These are phyloP conservation scores for Rhabdophis nuchalis DNA, from an alignment of 2,797 vertebrate genomes.

Conservation along the genomic window DNA sequence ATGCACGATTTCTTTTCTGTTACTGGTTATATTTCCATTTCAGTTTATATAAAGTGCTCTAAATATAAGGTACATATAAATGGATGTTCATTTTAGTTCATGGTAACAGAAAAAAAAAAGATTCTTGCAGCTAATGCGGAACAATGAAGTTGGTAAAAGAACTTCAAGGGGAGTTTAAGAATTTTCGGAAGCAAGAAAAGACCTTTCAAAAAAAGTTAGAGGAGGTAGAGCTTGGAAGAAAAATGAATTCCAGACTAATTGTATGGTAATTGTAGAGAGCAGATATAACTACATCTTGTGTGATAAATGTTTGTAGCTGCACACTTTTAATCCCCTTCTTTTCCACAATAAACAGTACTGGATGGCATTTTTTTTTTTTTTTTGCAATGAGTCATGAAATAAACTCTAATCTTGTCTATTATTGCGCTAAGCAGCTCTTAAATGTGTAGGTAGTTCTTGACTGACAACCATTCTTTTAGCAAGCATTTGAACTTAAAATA, in stretches of 20 bases:
- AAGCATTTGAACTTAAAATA: neutral
- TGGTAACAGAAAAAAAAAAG: conserved; percentile 49
- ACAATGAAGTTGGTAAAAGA: conserved; percentile 51
- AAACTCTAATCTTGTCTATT: neutral
- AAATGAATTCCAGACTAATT: neutral
- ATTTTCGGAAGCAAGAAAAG: neutral
- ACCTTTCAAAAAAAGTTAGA: conserved; percentile 13
- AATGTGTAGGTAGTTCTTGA: no score
- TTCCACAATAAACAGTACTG: neutral
- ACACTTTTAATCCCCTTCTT: neutral
- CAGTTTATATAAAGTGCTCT: conserved; percentile 33
- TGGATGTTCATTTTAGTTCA: conserved; percentile 53
- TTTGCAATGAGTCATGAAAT: neutral
- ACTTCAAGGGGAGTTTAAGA: conserved; percentile 55
- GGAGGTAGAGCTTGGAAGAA: neutral
- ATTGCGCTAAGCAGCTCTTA: neutral
- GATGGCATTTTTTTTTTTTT: neutral
- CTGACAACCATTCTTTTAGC: no score
- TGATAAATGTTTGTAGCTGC: neutral
- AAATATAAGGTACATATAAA: neutral
- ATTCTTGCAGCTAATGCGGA: conserved; percentile 43
- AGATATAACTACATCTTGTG: neutral
- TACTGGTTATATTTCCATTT: conserved; percentile 48
- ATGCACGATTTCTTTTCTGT: conserved; percentile 20
- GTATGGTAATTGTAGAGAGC: neutral